Evolutionary conservation across 2,797 vertebrate species (phyloP), one percentile per base, ranked within the genome.

Genomic region (Taenioides sp.): DNA sequence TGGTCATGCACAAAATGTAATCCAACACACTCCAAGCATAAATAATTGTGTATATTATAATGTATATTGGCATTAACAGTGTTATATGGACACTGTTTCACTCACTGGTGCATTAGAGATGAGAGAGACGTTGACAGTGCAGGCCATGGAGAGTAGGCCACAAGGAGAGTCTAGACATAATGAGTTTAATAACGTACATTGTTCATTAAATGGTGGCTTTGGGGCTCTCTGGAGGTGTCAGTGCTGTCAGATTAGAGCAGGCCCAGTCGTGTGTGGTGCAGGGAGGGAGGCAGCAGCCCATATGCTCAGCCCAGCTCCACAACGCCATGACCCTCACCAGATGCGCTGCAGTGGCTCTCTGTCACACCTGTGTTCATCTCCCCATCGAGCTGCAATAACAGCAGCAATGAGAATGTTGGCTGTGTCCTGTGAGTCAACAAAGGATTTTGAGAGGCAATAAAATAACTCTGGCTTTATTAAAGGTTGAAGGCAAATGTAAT

Each of bases 141-240:
- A 79, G 78, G 73, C 70, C 74, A 71, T 16, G 54, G 75, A 83
- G 78, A 80, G 69, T 80, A 63, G 50, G 77, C 69, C 73, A 77
- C 84, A 80, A 84, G 83, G 81, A 87, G 84, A 88, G 75, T 80
- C 72, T 69, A 72, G 80, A 86, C 80, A 82, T 87, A 84, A 86
- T 86, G 77, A 84, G 85, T 90, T 92, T 91, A 90, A 90, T 89
- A 86, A 85, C 67, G 73, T 84, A 82, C 85, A 80, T 81, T 86
- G 84, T 91, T 92, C 90, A 92, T 92, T 91, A 90, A 91, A 91
- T 91, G 79, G 47, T 87, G 73, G 89, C 91, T 89, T 82, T 80
- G 75, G 88, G 89, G 80, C 81, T 84, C 87, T 83, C 83, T 65
- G 50, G 80, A 88, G 90, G 88, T 90, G 89, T 89, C 84, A 79